These are phyloP conservation scores for Bicyclus anynana DNA, from an alignment of 1,140 invertebrate genomes.

Conservation along the genomic window DNA sequence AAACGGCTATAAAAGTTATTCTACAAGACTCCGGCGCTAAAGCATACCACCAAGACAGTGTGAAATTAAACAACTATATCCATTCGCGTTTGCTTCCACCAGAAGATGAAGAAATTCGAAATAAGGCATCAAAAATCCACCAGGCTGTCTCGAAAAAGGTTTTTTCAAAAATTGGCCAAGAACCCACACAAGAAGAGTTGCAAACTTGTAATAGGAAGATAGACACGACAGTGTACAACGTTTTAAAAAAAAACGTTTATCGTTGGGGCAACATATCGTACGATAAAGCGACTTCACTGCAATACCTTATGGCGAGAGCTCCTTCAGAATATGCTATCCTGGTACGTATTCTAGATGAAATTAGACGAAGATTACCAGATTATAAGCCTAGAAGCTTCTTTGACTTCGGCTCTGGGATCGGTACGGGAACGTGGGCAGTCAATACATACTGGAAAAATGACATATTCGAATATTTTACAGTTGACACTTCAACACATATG, in stretches of 20 bases:
- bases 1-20: constrained; percentile 74
- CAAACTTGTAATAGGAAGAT: constrained; percentile 54
- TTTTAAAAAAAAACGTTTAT: constrained; percentile 80
- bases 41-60: constrained; percentile 72
- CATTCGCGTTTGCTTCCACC: constrained; percentile 79
- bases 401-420: constrained; percentile 94
- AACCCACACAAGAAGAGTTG: constrained; percentile 52
- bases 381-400: constrained; percentile 88
- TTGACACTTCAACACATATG: constrained; percentile 89
- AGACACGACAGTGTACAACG: constrained; percentile 58
- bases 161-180: constrained; percentile 42
- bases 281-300: constrained; percentile 78
- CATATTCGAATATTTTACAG: constrained; percentile 88
- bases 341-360: constrained; percentile 85
- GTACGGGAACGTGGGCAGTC: constrained; percentile 89
- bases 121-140: constrained; percentile 62
- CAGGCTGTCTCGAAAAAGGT: constrained; percentile 51
- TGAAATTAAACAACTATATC: constrained; percentile 80
- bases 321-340: constrained; percentile 87
- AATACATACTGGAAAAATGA: constrained; percentile 83
- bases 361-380: constrained; percentile 79
- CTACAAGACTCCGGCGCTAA: constrained; percentile 78
- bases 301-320: constrained; percentile 84
- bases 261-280: constrained; percentile 86
- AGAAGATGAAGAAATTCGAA: constrained; percentile 77